phyloP scores from a whole-genome alignment of 2,888 invertebrate genomes.

The Apamea anceps region DNA sequence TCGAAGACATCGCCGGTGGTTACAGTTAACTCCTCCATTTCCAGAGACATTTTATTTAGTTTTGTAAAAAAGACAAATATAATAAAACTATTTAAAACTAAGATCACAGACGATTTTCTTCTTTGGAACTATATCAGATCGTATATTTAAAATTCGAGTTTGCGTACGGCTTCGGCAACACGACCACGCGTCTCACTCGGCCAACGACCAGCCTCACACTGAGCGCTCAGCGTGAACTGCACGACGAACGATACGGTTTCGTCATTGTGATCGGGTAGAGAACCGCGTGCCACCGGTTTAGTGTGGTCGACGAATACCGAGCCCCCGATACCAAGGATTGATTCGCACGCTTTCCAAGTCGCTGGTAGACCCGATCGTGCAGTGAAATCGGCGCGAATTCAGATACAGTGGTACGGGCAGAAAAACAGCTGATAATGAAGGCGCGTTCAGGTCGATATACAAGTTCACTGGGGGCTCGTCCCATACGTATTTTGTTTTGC shows the following conservation, averaged over 20 bases:
- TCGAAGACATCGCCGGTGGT: slow-evolving; percentile 93
- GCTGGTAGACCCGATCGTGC: slow-evolving; percentile 13
- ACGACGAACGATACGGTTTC: slow-evolving; percentile 69
- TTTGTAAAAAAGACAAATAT: slow-evolving; percentile 72
- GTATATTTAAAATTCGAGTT: slow-evolving; percentile 79
- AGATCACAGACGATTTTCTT: slow-evolving; percentile 85
- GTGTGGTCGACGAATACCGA: slow-evolving; percentile 67
- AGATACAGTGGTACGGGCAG: slow-evolving; percentile 69
- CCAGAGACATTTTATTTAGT: slow-evolving; percentile 91
- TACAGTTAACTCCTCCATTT: slow-evolving; percentile 91
- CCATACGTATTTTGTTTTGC: slow-evolving; percentile 67
- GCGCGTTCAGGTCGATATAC: slow-evolving; percentile 74
- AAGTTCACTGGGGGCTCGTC: slow-evolving; percentile 85
- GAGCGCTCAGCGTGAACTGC: slow-evolving; percentile 51
- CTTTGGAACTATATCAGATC: slow-evolving; percentile 87
- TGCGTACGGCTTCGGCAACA: slow-evolving; percentile 70
- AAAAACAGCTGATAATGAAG: slow-evolving; percentile 78
- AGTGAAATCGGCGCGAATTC: slow-evolving; percentile 17
- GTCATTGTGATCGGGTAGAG: slow-evolving; percentile 72
- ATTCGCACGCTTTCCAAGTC: slow-evolving; percentile 35
- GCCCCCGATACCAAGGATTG: slow-evolving; percentile 66
- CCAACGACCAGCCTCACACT: slow-evolving; percentile 81
- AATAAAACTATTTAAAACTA: slow-evolving; percentile 72
- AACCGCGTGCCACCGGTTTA: slow-evolving; percentile 80
- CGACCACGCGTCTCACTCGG: slow-evolving; percentile 72